phyloP scores from a whole-genome alignment of 35 echinoderm and acorn worm genomes.

The Apostichopus japonicus region DNA sequence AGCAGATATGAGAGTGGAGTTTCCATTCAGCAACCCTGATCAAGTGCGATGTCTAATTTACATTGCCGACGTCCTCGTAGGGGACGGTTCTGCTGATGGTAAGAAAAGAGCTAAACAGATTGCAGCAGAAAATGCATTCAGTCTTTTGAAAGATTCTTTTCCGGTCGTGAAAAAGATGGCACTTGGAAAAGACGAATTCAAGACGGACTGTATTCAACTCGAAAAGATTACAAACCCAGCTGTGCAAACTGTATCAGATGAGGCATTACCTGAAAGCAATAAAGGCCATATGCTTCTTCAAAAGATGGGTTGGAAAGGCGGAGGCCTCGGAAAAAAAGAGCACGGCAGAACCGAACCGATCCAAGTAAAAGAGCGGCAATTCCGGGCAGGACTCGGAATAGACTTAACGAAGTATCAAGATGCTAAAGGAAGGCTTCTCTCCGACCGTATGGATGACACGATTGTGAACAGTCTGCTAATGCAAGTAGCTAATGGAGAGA shows the following conservation, averaged over 20 bases:
- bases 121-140: conserved; percentile 16
- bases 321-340: conserved; percentile 22
- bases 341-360: conserved; percentile 6
- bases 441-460: not conserved
- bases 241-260: no score
- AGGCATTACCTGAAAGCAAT: conserved; percentile 25
- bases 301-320: conserved; percentile 32
- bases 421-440: not conserved
- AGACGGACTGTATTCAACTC: not conserved
- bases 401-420: conserved; percentile 33
- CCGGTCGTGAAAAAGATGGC: not conserved
- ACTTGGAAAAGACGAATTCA: not conserved
- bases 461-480: not conserved
- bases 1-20: not conserved
- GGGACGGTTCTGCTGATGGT: not conserved
- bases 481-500: not conserved
- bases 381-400: conserved; percentile 16
- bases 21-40: not conserved
- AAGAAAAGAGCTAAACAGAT: not conserved
- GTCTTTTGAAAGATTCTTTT: conserved; percentile 2
- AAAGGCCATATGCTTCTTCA: conserved; percentile 24
- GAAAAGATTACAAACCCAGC: not conserved
- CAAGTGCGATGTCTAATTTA: not conserved
- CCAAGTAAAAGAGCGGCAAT: not conserved
- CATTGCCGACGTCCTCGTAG: not conserved